Conservation (phyloP, 1,140 invertebrate genomes). For the Hyles euphorbiae region DNA sequence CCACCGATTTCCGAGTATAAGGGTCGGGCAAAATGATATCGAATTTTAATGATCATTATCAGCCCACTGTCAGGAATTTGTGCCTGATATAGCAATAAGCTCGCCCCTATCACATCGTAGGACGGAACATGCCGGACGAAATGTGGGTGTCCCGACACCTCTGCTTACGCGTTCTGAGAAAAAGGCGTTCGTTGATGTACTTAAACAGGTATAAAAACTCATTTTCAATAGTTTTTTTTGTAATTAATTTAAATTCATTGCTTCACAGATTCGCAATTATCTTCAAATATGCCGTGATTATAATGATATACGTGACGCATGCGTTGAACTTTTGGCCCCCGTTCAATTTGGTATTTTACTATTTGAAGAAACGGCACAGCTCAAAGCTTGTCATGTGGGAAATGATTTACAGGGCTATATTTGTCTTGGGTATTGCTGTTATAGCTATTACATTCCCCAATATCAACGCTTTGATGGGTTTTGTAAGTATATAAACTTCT, state of each 20-base stretch:
- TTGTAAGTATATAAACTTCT: slow-evolving; percentile 35
- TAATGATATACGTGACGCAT: slow-evolving; percentile 58
- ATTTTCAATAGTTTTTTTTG: too few species aligned
- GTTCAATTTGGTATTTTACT: slow-evolving; percentile 49
- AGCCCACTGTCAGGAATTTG: too few species aligned
- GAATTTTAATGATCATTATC: too few species aligned
- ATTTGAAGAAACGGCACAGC: slow-evolving; percentile 30
- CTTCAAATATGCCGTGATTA: slow-evolving; percentile 39
- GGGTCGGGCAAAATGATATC: too few species aligned
- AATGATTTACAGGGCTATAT: slow-evolving; percentile 37
- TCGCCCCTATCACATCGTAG: too few species aligned
- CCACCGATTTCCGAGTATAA: too few species aligned
- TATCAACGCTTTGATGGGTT: slow-evolving; percentile 54
- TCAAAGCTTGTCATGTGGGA: slow-evolving; percentile 38
- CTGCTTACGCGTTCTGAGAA: too few species aligned
- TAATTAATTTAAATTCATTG: background rate
- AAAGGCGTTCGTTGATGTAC: too few species aligned
- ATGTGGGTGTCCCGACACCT: too few species aligned
- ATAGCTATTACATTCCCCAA: slow-evolving; percentile 50
- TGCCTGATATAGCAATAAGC: too few species aligned
- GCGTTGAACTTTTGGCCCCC: slow-evolving; percentile 58
- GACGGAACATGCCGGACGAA: too few species aligned
- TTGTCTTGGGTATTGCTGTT: slow-evolving; percentile 32
- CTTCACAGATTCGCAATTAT: slow-evolving; percentile 38
- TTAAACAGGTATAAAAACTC: too few species aligned